Evolutionary conservation across 2,888 invertebrate genomes (phyloP).

Genomic region (Coleophora flavipennella): DNA sequence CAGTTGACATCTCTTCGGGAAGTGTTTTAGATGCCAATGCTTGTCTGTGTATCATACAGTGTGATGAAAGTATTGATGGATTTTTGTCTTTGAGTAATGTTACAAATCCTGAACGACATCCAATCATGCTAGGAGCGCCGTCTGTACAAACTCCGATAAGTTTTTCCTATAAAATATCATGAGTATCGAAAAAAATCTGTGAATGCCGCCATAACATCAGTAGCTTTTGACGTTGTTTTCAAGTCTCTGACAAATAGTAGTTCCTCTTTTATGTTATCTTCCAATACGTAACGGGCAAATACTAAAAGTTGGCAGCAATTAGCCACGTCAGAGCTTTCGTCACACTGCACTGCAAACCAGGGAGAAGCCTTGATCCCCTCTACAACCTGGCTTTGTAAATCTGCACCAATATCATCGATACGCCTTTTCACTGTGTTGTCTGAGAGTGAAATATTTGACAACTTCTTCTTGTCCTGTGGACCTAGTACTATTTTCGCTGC

Average conservation of each 20-base stretch:
- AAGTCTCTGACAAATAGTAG: too few relatives aligned
- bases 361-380: conserved; percentile 11
- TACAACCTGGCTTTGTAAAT: too few relatives aligned
- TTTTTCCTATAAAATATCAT: conserved; percentile 1
- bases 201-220: too few relatives aligned
- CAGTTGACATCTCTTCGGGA: neutral
- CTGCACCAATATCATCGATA: too few relatives aligned
- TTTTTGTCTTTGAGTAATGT: neutral
- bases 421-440: conserved; percentile 6
- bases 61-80: neutral
- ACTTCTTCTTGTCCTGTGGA: conserved; percentile 13
- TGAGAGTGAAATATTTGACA: conserved; percentile 15
- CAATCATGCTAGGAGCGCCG: conserved; percentile 1
- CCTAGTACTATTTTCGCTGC: conserved; percentile 15
- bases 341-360: conserved; percentile 16
- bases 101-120: neutral
- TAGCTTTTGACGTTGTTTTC: too few relatives aligned
- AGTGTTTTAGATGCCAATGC: conserved; percentile 2
- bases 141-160: conserved; percentile 3
- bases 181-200: conserved; percentile 2
- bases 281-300: conserved; percentile 16
- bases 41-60: conserved; percentile 2
- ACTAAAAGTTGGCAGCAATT: conserved; percentile 19
- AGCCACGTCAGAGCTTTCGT: conserved; percentile 18
- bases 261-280: too few relatives aligned